Base-by-base conservation (phyloP, 2,113 vertebrate species). In the Alethe castanea region DNA sequence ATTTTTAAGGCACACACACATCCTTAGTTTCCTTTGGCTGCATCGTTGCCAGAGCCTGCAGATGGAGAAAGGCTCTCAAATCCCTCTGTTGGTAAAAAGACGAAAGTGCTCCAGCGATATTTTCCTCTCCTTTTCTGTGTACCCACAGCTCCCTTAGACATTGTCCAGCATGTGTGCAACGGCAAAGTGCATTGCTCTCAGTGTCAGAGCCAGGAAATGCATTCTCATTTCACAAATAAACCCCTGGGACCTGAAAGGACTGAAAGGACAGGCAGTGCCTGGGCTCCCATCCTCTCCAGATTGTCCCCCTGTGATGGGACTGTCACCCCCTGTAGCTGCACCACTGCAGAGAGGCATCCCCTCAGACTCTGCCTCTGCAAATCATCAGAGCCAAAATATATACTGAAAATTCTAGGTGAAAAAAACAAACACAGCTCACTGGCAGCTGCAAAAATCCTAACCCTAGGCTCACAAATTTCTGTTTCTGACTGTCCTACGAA, bases 11-110 rank as follows among this genome's bases (percentile, higher is more conserved):
- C n/a, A 11, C 60, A 18, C 59, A 54, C 59, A 77, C 50, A 66
- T 59, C 76, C 61, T 65, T 19, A 13, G 15, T 45, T 81, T 73
- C 74, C 78, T 48, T 9, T 8, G 28, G 33, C 72, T 64, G n/a
- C 77, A 29, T 81, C 87, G 1, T 2, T 66, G 85, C 87, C 92
- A 71, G 93, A 90, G 71, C 17, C 87, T 52, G 93, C 81, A 70
- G 88, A 96, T 62, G 92, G 88, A 95, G 93, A 96, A 59, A 95
- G 90, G 93, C 94, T 96, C 94, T 96, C 92, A 96, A 93, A 95
- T 97, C 96, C 95, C 96, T 96, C 96, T 97, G 92, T 97, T 96
- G 95, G 96, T 96, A 88, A 97, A 97, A 96, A 93, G 85, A 19
- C 3, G 94, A 96, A 97, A 97, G 90, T 95, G 95, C 95, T 96